Percentiles rank a stretch among this genome's conserved stretches.
Evolutionary conservation across 2,797 vertebrate genomes (phyloP).

Genomic region (Clarias pachynema): DNA sequence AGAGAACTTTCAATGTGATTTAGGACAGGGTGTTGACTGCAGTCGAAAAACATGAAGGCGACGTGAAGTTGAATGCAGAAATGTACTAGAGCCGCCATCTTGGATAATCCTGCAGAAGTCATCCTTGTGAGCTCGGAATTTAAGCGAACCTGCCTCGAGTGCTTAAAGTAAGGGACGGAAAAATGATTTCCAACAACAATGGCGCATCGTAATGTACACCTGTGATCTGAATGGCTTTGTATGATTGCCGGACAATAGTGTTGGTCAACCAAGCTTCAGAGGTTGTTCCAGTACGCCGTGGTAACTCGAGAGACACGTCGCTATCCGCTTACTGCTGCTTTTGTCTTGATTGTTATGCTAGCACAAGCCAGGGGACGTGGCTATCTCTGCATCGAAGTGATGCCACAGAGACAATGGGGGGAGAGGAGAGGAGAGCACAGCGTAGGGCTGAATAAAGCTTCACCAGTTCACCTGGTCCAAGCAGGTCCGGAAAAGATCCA

Average conservation of each 20-base stretch:
- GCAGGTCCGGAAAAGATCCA: background rate
- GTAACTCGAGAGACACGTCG: constrained; percentile 46
- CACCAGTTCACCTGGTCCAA: background rate
- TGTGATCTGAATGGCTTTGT: constrained; percentile 20
- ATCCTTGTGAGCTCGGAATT: background rate
- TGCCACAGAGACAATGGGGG: constrained; percentile 2
- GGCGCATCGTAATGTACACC: constrained; percentile 38
- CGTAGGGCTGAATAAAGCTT: constrained; percentile 27
- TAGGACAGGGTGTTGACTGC: background rate
- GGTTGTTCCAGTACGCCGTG: constrained; percentile 34
- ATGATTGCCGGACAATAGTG: constrained; percentile 48
- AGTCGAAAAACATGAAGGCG: background rate
- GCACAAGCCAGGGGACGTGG: constrained; percentile 34
- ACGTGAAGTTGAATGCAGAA: background rate
- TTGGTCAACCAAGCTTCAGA: constrained; percentile 40
- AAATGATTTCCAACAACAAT: constrained; percentile 36
- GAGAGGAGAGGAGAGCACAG: background rate
- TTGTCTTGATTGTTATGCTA: constrained; percentile 48
- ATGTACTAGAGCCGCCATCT: background rate
- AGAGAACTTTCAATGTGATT: background rate
- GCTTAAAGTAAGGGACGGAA: constrained; percentile 1
- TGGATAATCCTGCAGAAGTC: background rate
- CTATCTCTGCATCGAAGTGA: constrained; percentile 30
- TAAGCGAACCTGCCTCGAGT: constrained; percentile 6
- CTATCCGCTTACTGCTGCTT: constrained; percentile 52